Evolutionary conservation across 1,140 invertebrate species (phyloP).

Genomic region (Hylaeus anthracinus): DNA sequence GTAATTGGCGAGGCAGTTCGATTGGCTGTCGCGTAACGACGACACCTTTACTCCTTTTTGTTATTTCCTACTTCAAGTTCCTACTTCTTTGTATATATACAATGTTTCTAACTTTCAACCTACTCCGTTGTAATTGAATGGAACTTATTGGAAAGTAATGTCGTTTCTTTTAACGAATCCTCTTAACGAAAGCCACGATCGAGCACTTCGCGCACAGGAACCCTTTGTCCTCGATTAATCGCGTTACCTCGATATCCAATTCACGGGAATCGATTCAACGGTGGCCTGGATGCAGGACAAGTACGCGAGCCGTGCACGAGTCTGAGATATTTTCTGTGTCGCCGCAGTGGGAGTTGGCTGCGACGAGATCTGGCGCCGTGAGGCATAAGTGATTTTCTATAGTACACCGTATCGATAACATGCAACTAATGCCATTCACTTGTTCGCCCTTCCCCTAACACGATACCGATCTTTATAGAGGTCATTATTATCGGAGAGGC

Average conservation of each 20-base stretch:
- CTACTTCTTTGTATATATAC: too few species aligned
- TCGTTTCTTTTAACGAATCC: not conserved
- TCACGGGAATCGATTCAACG: constrained; percentile 16
- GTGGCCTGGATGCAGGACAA: not conserved
- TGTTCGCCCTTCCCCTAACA: constrained; percentile 63
- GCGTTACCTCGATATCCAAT: constrained; percentile 11
- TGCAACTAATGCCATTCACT: constrained; percentile 75
- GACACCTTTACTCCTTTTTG: too few species aligned
- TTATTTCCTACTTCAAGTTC: too few species aligned
- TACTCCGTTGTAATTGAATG: too few species aligned
- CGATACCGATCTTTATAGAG: constrained; percentile 72
- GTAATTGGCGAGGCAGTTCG: too few species aligned
- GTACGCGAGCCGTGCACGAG: constrained; percentile 32
- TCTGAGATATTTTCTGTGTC: constrained; percentile 74
- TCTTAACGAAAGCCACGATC: not conserved
- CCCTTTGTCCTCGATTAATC: constrained; percentile 3
- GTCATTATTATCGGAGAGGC: constrained; percentile 43
- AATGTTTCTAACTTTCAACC: too few species aligned
- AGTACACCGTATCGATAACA: constrained; percentile 67
- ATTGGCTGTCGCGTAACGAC: too few species aligned
- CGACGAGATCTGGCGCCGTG: constrained; percentile 30
- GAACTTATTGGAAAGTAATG: too few species aligned
- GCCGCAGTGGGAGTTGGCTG: constrained; percentile 54
- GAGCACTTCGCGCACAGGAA: not conserved
- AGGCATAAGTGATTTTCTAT: constrained; percentile 75